Conservation (phyloP, 2,113 vertebrate species). For the Malurus melanocephalus region DNA sequence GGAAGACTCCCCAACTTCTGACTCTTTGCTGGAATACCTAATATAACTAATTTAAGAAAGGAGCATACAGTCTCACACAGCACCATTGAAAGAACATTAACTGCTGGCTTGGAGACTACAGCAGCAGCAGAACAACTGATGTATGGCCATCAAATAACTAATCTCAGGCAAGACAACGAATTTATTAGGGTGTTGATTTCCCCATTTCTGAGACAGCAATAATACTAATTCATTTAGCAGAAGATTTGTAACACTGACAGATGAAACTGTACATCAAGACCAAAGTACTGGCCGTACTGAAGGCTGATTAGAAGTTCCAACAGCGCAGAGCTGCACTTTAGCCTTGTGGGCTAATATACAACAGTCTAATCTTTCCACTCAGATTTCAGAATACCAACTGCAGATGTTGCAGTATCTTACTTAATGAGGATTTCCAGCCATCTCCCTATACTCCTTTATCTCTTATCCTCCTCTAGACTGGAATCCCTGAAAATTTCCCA, state of each 20-base stretch:
- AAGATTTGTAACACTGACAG: background rate
- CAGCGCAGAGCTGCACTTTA: conserved; percentile 35
- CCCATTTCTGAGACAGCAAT: background rate
- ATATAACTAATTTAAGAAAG: background rate
- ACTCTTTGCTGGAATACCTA: background rate
- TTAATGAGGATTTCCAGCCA: conserved; percentile 56
- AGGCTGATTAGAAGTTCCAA: background rate
- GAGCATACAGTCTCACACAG: background rate
- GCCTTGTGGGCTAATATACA: conserved; percentile 35
- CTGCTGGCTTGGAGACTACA: background rate
- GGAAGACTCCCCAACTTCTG: background rate
- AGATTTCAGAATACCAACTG: conserved; percentile 45
- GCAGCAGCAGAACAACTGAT: background rate
- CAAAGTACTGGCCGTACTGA: background rate
- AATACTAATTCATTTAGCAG: background rate
- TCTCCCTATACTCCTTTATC: conserved; percentile 30
- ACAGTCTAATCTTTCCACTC: conserved; percentile 47
- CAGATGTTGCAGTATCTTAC: conserved; percentile 54
- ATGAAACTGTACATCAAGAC: conserved; percentile 9
- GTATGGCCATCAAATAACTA: background rate
- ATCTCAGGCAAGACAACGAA: background rate
- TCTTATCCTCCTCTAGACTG: conserved; percentile 41
- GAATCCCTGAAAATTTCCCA: conserved; percentile 47
- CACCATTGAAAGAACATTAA: background rate
- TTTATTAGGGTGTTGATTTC: background rate